phyloP scores from a whole-genome alignment of 64 coral and sea anemone genomes.

The Stichodactyla helianthus region DNA sequence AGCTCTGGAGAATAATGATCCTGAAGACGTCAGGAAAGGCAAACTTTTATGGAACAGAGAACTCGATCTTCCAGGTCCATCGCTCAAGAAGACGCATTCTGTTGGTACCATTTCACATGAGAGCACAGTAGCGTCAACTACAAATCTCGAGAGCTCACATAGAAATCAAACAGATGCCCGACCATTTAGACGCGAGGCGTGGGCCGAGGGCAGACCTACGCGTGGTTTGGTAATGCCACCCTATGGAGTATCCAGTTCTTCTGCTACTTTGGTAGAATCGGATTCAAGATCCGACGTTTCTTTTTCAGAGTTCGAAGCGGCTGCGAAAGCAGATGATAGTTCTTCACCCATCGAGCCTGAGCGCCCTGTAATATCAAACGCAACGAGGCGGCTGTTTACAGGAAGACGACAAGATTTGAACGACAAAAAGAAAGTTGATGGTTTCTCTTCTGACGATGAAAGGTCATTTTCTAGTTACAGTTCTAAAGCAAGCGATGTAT shows the following conservation, averaged over 20 bases:
- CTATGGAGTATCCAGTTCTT: not conserved
- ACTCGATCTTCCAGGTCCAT: not conserved
- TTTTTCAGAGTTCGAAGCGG: not conserved
- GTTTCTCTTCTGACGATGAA: constrained; percentile 7
- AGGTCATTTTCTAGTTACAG: not conserved
- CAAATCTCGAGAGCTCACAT: not conserved
- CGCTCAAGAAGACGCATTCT: not conserved
- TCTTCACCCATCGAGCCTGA: not conserved
- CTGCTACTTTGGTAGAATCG: not conserved
- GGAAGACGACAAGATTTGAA: not conserved
- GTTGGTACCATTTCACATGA: not conserved
- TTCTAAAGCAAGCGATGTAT: not conserved
- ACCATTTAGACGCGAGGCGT: not conserved
- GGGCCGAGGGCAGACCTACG: not conserved
- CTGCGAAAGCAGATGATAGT: not conserved
- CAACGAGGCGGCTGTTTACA: constrained; percentile 14
- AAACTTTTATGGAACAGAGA: not conserved
- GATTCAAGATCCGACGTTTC: constrained; percentile 1
- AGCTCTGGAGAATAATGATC: not conserved
- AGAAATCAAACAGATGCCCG: not conserved
- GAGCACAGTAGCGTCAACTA: not conserved
- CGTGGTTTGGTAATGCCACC: not conserved
- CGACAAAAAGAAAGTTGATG: not conserved
- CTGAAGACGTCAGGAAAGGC: not conserved
- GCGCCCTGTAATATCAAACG: not conserved